Evolutionary conservation across 2,113 vertebrate species (phyloP).

Genomic region (Mandrillus leucophaeus): DNA sequence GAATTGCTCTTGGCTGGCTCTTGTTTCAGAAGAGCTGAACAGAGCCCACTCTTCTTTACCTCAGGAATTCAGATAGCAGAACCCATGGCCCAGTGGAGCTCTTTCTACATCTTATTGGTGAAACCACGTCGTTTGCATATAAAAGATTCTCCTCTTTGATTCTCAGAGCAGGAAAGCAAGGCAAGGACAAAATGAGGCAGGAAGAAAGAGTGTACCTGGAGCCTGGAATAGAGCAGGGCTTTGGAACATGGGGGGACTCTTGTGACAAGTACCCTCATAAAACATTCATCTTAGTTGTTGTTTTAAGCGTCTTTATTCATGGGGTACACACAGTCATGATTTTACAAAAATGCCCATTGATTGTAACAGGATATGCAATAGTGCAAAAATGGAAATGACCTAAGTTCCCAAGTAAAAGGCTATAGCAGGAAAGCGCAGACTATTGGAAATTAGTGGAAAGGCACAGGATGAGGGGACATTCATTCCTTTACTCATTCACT

Average conservation of each 20-base stretch:
- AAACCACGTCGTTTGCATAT: fast-evolving
- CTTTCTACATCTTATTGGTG: too few species aligned
- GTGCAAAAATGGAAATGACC: not conserved
- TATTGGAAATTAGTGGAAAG: fast-evolving
- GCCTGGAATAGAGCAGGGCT: not conserved
- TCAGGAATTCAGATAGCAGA: not conserved
- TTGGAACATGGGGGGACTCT: fast-evolving
- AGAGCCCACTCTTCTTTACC: fast-evolving
- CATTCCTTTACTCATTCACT: not conserved
- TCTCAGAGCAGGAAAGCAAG: not conserved
- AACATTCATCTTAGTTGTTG: not conserved
- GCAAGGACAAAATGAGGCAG: fast-evolving
- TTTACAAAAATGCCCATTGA: not conserved
- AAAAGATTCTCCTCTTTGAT: not conserved
- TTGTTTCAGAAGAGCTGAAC: not conserved
- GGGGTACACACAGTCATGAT: fast-evolving
- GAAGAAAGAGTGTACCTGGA: fast-evolving
- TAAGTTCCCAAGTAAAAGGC: not conserved
- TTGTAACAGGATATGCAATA: fast-evolving
- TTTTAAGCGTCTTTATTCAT: not conserved
- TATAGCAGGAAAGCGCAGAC: not conserved
- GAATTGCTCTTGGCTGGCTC: too few species aligned
- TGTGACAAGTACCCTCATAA: not conserved
- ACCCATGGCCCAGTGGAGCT: fast-evolving
- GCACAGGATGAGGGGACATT: not conserved